Conservation (phyloP, 2,797 vertebrate genomes). For the Hoplostethus atlanticus region DNA sequence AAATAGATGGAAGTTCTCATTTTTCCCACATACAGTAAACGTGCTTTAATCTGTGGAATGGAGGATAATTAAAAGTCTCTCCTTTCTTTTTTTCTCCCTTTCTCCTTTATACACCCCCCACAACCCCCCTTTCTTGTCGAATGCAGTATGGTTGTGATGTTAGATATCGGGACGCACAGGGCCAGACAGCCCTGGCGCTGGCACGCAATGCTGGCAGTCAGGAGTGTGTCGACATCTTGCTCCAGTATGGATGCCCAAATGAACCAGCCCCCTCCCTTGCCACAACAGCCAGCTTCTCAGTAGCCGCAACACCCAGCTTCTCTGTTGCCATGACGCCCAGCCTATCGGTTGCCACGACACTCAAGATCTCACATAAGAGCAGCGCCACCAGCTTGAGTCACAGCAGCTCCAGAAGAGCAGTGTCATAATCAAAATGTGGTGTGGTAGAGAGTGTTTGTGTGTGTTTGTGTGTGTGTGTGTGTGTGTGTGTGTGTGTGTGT, state of each 20-base stretch:
- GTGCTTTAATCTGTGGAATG: not conserved
- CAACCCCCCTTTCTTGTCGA: slow-evolving; percentile 8
- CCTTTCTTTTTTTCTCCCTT: not conserved
- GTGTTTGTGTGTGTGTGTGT: slow-evolving; percentile 18
- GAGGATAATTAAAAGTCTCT: not conserved
- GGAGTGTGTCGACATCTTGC: slow-evolving; percentile 93
- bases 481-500: slow-evolving; percentile 29
- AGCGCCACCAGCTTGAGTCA: slow-evolving; percentile 88
- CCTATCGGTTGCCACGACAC: slow-evolving; percentile 78
- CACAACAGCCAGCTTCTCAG: slow-evolving; percentile 58
- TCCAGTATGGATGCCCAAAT: slow-evolving; percentile 93
- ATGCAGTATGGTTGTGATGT: slow-evolving; percentile 93
- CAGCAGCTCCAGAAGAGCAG: slow-evolving; percentile 85
- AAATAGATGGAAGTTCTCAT: too few species aligned
- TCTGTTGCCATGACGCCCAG: slow-evolving; percentile 73
- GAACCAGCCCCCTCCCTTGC: slow-evolving; percentile 75
- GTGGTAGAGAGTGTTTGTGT: slow-evolving; percentile 31
- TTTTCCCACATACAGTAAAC: too few species aligned
- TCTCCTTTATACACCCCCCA: not conserved
- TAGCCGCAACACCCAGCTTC: slow-evolving; percentile 66
- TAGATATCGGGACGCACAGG: slow-evolving; percentile 88
- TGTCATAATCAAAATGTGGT: slow-evolving; percentile 72
- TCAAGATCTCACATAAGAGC: slow-evolving; percentile 89
- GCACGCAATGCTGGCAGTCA: slow-evolving; percentile 91
- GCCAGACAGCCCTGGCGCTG: slow-evolving; percentile 89